Conservation (phyloP, 2,797 vertebrate genomes). For the Acrocephalus scirpaceus region DNA sequence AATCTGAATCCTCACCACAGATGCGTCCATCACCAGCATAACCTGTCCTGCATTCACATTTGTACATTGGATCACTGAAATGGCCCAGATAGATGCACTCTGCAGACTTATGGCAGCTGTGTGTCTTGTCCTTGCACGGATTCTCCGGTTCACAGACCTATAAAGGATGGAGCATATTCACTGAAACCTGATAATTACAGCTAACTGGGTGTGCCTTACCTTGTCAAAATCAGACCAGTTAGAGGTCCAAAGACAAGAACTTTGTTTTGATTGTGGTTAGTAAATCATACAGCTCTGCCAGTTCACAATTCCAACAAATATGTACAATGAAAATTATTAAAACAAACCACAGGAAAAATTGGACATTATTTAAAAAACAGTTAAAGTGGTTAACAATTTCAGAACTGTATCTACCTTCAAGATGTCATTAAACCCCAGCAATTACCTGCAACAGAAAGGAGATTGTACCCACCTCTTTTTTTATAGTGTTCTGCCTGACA, state of each 20-base stretch:
- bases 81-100: conserved; percentile 95
- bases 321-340: not conserved
- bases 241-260: not conserved
- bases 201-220: not conserved
- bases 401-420: not conserved
- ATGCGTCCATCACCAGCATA: conserved; percentile 95
- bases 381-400: not conserved
- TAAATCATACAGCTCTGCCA: not conserved
- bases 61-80: conserved; percentile 97
- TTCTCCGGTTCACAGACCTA: conserved; percentile 96
- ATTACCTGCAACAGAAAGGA: not conserved
- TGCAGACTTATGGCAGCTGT: conserved; percentile 90
- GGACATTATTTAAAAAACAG: not conserved
- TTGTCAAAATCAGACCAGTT: not conserved
- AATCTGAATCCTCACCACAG: conserved; percentile 95
- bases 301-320: not conserved
- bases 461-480: not conserved
- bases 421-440: not conserved
- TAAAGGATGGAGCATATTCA: not conserved
- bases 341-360: not conserved
- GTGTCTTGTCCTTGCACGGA: conserved; percentile 93
- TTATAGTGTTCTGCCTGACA: not conserved
- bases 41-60: conserved; percentile 94
- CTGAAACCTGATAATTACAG: not conserved
- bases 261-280: not conserved